Evolutionary conservation across 1,140 invertebrate genomes (phyloP).

Genomic region (Pseudomyrmex gracilis): DNA sequence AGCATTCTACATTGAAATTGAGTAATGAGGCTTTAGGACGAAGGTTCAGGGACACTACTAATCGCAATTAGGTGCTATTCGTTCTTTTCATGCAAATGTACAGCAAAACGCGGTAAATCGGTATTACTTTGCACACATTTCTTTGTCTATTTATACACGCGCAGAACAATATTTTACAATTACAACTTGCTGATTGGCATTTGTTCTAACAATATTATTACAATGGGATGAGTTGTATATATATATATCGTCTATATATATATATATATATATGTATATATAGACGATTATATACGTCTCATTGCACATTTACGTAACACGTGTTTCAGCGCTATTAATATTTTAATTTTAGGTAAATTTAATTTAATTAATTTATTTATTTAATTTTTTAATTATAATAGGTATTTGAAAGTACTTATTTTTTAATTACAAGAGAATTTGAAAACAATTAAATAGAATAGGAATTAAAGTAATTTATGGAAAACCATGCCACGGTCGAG

Average conservation of each 20-base stretch:
- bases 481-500: not conserved
- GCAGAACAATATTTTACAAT: slow-evolving; percentile 19
- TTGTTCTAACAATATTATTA: not conserved
- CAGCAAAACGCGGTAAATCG: slow-evolving; percentile 14
- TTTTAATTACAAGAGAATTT: not conserved
- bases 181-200: slow-evolving; percentile 17
- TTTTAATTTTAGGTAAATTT: slow-evolving; percentile 13
- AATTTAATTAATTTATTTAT: too few species aligned
- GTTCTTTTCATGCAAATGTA: not conserved
- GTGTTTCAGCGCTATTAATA: not conserved
- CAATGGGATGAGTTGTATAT: not conserved
- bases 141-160: not conserved
- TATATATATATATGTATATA: too few species aligned
- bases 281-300: too few species aligned
- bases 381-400: not conserved
- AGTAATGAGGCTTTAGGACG: slow-evolving; percentile 75
- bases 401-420: not conserved
- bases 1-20: slow-evolving; percentile 84
- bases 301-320: not conserved
- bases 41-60: slow-evolving; percentile 81
- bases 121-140: slow-evolving; percentile 18
- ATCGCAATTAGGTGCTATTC: slow-evolving; percentile 38
- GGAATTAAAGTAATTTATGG: slow-evolving; percentile 23
- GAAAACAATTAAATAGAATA: not conserved
- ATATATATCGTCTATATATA: too few species aligned